A percentile compares a stretch with the other conserved stretches of the same genome.
phyloP scores from a whole-genome alignment of 1,140 invertebrate species.

The Drosophila ogumai region DNA sequence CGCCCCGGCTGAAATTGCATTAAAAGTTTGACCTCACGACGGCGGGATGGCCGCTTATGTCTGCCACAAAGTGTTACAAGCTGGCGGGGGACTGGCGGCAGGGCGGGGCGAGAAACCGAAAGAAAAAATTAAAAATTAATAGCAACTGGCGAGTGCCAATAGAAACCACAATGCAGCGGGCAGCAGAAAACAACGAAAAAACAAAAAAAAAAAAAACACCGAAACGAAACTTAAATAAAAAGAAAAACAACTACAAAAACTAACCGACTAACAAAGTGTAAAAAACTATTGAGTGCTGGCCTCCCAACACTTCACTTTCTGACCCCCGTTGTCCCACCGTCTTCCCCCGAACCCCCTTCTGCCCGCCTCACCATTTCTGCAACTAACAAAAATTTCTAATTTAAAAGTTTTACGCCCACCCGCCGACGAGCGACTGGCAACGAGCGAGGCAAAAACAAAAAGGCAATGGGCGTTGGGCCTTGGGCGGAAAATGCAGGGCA shows the following conservation, averaged over 20 bases:
- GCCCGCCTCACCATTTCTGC: constrained; percentile 26
- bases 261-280: constrained; percentile 80
- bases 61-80: constrained; percentile 60
- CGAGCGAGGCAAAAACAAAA: constrained; percentile 57
- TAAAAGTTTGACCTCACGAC: constrained; percentile 69
- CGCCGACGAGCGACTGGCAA: constrained; percentile 46
- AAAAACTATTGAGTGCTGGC: constrained; percentile 78
- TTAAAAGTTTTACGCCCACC: constrained; percentile 82
- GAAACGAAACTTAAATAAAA: constrained; percentile 7
- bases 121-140: constrained; percentile 80
- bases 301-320: constrained; percentile 54
- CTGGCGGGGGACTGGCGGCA: background rate
- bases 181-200: constrained; percentile 17
- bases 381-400: constrained; percentile 83
- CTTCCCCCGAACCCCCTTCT: background rate
- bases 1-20: constrained; percentile 60
- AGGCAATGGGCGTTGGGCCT: background rate
- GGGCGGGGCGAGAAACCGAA: constrained; percentile 2
- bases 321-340: constrained; percentile 1
- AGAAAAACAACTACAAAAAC: constrained; percentile 58
- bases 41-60: constrained; percentile 36
- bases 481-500: constrained; percentile 47
- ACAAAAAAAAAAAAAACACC: background rate
- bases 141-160: constrained; percentile 81
- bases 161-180: constrained; percentile 73